A percentile compares a stretch with the other conserved stretches of the same genome.
Evolutionary conservation across 2,797 vertebrate species (phyloP).

Genomic region (Sphenopsis melanotis): DNA sequence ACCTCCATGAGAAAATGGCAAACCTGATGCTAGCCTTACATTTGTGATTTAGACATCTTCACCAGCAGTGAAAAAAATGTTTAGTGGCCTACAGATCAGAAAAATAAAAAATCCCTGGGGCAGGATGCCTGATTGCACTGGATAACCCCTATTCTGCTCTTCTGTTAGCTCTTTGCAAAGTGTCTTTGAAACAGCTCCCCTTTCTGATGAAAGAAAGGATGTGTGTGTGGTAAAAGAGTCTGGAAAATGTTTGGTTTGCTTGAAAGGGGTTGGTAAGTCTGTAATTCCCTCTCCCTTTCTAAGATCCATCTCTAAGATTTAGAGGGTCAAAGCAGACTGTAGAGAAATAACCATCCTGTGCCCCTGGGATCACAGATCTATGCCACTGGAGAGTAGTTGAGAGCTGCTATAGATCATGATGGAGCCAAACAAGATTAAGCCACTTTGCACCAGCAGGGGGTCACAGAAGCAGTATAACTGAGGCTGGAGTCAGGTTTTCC

Average conservation of each 20-base stretch:
- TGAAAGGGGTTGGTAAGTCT: background rate
- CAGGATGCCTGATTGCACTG: background rate
- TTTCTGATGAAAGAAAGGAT: background rate
- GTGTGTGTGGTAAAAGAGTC: background rate
- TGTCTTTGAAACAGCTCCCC: background rate
- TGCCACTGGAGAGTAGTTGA: background rate
- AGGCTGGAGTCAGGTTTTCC: background rate
- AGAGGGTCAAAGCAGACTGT: background rate
- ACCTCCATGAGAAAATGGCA: background rate
- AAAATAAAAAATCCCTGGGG: background rate
- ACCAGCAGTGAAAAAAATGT: background rate
- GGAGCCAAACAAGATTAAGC: background rate
- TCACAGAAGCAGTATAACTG: background rate
- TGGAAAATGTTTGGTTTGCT: background rate
- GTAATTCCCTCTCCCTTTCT: background rate
- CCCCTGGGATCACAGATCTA: background rate
- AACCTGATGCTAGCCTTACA: background rate
- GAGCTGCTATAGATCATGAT: background rate
- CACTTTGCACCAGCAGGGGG: background rate
- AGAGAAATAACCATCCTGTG: background rate
- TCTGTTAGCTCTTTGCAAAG: background rate
- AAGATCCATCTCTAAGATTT: background rate
- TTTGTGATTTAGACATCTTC: background rate
- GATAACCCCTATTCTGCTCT: background rate
- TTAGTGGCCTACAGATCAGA: background rate